Percentiles rank a stretch among this genome's conserved stretches.
These are phyloP conservation scores for Elymnias hypermnestra DNA, from an alignment of 1,140 invertebrate species.

Conservation along the genomic window DNA sequence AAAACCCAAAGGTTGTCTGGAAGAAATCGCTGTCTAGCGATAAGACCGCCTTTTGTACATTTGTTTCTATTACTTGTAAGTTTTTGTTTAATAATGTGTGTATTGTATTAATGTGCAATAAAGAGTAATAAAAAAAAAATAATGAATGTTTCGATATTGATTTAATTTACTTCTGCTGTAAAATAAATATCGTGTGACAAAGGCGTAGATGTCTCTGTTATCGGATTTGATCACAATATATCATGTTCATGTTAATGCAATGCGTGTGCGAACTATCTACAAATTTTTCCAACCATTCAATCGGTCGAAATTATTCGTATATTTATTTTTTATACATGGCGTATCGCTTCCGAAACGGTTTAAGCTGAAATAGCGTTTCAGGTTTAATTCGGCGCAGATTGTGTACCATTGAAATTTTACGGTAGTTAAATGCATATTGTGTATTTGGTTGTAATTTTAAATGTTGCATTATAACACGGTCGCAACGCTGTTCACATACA, in stretches of 20 bases:
- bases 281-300: constrained; percentile 24
- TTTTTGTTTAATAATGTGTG: no score
- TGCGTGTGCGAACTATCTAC: constrained; percentile 8
- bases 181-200: background rate
- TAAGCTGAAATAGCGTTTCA: constrained; percentile 19
- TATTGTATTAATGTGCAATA: no score
- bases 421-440: constrained; percentile 33
- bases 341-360: constrained; percentile 20
- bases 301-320: constrained; percentile 17
- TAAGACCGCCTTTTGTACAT: no score
- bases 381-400: constrained; percentile 31
- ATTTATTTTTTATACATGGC: constrained; percentile 32
- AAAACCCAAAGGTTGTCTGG: no score
- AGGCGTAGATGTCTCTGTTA: constrained; percentile 15
- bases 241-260: constrained; percentile 26
- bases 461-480: constrained; percentile 15
- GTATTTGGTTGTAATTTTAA: constrained; percentile 31
- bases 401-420: constrained; percentile 40
- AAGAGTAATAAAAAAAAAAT: no score
- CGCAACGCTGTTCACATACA: background rate
- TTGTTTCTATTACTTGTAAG: no score
- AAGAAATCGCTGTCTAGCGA: no score
- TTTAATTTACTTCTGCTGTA: no score
- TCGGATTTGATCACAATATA: constrained; percentile 15
- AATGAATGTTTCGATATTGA: no score